These are phyloP conservation scores for Lineus longissimus DNA, from an alignment of 1,140 invertebrate species.

Conservation along the genomic window DNA sequence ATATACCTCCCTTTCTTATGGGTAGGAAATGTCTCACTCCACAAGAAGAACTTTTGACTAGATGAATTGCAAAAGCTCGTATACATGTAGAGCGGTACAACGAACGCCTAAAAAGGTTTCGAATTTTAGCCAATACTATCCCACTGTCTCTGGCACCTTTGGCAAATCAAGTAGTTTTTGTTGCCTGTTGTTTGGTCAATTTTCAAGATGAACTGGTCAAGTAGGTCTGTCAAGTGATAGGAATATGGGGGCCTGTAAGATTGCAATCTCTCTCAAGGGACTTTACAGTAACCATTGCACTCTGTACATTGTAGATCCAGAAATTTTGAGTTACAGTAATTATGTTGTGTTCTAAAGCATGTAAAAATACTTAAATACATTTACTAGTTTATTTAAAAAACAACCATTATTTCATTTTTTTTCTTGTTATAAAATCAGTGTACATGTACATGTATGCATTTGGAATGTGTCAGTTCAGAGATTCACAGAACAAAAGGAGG, in stretches of 20 bases:
- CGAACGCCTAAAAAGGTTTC: conserved; percentile 15
- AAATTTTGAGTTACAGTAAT: no score
- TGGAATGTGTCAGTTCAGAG: not conserved
- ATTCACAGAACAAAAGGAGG: not conserved
- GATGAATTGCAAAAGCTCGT: conserved; percentile 14
- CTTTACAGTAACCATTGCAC: no score
- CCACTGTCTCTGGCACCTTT: conserved; percentile 7
- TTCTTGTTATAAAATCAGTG: not conserved
- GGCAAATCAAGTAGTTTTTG: conserved; percentile 6
- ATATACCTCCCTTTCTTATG: conserved; percentile 25
- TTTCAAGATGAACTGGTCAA: conserved; percentile 6
- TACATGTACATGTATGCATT: not conserved
- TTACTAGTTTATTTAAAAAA: no score
- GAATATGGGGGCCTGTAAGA: not conserved
- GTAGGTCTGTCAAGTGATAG: not conserved
- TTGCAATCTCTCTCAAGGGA: no score
- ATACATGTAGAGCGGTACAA: conserved; percentile 13
- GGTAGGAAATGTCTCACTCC: conserved; percentile 19
- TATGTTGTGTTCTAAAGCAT: no score
- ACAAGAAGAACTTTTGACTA: conserved; percentile 12
- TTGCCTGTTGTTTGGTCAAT: conserved; percentile 13
- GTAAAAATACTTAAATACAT: no score
- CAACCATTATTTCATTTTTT: no score
- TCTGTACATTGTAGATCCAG: no score
- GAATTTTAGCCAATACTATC: not conserved